These are phyloP conservation scores for Cheilosia vulpina DNA, from an alignment of 2,888 invertebrate genomes.

Conservation along the genomic window DNA sequence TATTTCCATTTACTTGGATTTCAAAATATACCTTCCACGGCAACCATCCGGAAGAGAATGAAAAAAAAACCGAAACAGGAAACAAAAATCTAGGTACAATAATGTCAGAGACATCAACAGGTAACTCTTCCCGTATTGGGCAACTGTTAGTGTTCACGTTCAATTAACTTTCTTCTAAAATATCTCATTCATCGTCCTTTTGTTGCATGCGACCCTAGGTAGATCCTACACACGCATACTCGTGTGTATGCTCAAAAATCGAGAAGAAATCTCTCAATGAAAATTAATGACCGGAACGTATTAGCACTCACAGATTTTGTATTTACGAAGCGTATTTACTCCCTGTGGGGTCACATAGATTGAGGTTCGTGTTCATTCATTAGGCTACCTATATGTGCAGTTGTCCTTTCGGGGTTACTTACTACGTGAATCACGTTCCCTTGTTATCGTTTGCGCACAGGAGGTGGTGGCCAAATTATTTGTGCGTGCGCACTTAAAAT, in stretches of 20 bases:
- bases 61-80: constrained; percentile 10
- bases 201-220: constrained; percentile 30
- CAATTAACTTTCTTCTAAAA: constrained; percentile 61
- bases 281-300: constrained; percentile 70
- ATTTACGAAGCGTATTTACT: constrained; percentile 47
- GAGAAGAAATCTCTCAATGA: constrained; percentile 56
- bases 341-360: constrained; percentile 67
- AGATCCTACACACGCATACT: constrained; percentile 12
- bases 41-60: constrained; percentile 35
- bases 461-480: constrained; percentile 79
- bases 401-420: constrained; percentile 30
- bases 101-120: constrained; percentile 43
- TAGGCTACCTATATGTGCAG: constrained; percentile 48
- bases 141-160: constrained; percentile 43
- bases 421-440: constrained; percentile 64
- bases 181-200: constrained; percentile 6
- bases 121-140: constrained; percentile 50
- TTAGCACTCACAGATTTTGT: constrained; percentile 67
- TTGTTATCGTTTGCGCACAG: constrained; percentile 78
- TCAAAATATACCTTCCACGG: no score
- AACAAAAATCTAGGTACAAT: constrained; percentile 10
- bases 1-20: no score
- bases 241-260: constrained; percentile 1
- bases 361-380: constrained; percentile 60
- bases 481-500: constrained; percentile 80